Percentiles rank a stretch among this genome's conserved stretches.
Evolutionary conservation across 2,797 vertebrate species (phyloP).

Genomic region (Gymnopithys bicolor): DNA sequence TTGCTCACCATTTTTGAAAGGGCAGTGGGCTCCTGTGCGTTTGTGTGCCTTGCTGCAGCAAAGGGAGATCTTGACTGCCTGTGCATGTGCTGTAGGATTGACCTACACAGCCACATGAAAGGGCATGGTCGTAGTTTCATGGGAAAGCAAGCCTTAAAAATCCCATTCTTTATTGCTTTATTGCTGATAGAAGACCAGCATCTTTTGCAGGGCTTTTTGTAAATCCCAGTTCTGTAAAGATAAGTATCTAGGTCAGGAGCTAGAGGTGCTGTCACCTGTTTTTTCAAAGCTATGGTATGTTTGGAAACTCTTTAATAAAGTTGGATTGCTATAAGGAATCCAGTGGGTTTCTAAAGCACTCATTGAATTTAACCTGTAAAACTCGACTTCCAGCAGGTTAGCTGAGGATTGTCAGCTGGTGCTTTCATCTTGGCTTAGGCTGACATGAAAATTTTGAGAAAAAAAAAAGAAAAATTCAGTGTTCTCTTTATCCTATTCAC

Average conservation of each 20-base stretch:
- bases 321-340: neutral
- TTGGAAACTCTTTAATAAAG: neutral
- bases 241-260: conserved; percentile 29
- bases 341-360: neutral
- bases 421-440: neutral
- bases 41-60: neutral
- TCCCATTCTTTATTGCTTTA: neutral
- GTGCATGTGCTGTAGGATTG: neutral
- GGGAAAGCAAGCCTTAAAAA: neutral
- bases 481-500: neutral
- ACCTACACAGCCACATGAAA: neutral
- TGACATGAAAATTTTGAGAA: neutral
- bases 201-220: neutral
- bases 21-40: neutral
- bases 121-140: neutral
- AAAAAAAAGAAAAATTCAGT: neutral
- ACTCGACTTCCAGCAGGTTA: neutral
- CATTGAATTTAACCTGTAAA: conserved; percentile 24
- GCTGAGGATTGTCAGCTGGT: neutral
- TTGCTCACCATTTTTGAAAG: neutral
- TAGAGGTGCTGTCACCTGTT: neutral
- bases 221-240: conserved; percentile 8
- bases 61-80: neutral
- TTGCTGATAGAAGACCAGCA: neutral
- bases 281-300: neutral